A percentile compares a stretch with the other conserved stretches of the same genome.
Evolutionary conservation across 1,140 invertebrate genomes (phyloP).

Genomic region (Nephotettix cincticeps): DNA sequence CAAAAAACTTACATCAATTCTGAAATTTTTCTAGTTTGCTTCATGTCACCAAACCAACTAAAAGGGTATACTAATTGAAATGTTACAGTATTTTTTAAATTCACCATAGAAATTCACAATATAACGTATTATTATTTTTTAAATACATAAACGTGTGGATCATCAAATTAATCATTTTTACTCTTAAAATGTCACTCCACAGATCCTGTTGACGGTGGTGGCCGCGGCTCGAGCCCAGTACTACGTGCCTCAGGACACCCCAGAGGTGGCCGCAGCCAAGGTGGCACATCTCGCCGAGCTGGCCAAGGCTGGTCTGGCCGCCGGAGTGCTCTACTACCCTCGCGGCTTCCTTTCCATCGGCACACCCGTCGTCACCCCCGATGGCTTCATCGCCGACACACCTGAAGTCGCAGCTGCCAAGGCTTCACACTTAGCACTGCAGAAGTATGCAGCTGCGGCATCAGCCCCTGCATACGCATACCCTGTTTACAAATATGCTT

Average conservation of each 20-base stretch:
- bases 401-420: conserved; percentile 23
- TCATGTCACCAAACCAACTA: too few species aligned
- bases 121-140: too few species aligned
- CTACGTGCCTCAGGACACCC: conserved; percentile 44
- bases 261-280: conserved; percentile 39
- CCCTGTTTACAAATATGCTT: conserved; percentile 41
- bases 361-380: neutral
- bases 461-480: conserved; percentile 14
- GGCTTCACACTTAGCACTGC: conserved; percentile 39
- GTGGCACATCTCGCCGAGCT: conserved; percentile 40
- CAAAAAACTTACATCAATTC: too few species aligned
- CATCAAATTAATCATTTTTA: too few species aligned
- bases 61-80: too few species aligned
- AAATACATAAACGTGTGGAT: too few species aligned
- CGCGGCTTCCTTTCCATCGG: conserved; percentile 40
- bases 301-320: conserved; percentile 32
- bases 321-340: neutral
- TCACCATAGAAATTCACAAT: too few species aligned
- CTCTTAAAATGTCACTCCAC: too few species aligned
- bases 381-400: neutral
- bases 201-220: conserved; percentile 41
- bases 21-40: too few species aligned
- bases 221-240: conserved; percentile 53
- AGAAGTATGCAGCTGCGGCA: conserved; percentile 36
- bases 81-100: too few species aligned